Conservation (phyloP, 2,888 invertebrate species). For the Cryptus armator region DNA sequence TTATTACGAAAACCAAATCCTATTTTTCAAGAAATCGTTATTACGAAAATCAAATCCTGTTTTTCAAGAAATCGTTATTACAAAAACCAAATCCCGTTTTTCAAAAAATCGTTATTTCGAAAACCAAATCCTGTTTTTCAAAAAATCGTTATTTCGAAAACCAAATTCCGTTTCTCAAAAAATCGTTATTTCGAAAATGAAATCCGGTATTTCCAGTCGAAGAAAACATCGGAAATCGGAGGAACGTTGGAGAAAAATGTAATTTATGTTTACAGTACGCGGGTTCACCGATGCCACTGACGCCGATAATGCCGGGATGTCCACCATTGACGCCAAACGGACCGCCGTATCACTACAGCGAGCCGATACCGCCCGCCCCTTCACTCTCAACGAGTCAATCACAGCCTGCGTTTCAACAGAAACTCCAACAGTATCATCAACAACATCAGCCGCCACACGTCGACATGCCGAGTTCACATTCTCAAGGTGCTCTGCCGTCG, state of each 20-base stretch:
- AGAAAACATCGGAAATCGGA: neutral
- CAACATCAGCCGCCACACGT: conserved; percentile 83
- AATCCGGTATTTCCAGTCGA: no score
- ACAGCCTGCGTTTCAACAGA: conserved; percentile 83
- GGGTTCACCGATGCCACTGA: conserved; percentile 83
- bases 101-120: no score
- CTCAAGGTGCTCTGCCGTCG: conserved; percentile 79
- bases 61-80: no score
- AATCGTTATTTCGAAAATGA: no score
- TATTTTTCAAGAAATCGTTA: no score
- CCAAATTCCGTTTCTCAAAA: no score
- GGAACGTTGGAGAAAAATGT: neutral
- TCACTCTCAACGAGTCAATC: conserved; percentile 83
- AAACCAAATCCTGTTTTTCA: no score
- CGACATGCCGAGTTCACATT: conserved; percentile 82
- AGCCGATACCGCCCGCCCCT: conserved; percentile 86
- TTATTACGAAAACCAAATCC: no score
- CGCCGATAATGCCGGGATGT: conserved; percentile 84
- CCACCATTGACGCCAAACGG: conserved; percentile 83
- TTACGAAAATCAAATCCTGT: no score
- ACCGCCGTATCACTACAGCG: conserved; percentile 87
- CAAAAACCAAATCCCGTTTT: no score
- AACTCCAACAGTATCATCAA: conserved; percentile 81
- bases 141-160: no score
- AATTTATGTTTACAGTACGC: conserved; percentile 76